These are phyloP conservation scores for Phataginus tricuspis DNA, from an alignment of 2,797 vertebrate species.

Conservation along the genomic window DNA sequence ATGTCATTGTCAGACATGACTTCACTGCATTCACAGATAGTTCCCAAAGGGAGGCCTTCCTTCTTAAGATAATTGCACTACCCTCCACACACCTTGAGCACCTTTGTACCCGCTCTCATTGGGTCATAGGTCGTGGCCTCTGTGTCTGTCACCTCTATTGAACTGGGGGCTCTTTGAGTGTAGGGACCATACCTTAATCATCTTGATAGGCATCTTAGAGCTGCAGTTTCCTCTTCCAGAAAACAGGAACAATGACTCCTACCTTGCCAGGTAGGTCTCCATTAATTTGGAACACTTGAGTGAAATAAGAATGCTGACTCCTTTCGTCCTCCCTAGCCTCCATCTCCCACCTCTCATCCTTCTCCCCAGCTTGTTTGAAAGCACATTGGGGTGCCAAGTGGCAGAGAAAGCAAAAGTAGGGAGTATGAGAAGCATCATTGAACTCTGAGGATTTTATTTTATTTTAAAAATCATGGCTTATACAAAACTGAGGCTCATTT, in stretches of 20 bases:
- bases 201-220: constrained; percentile 47
- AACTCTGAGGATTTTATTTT: background rate
- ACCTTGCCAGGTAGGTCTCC: background rate
- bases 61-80: constrained; percentile 52
- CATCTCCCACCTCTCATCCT: background rate
- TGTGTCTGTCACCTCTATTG: constrained; percentile 60
- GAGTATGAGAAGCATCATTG: background rate
- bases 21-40: background rate
- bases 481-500: background rate
- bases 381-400: background rate
- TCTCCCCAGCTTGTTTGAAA: background rate
- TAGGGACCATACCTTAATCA: constrained; percentile 30
- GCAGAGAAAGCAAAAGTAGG: background rate
- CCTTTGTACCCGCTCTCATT: constrained; percentile 28
- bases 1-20: background rate
- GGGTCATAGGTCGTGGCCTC: background rate
- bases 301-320: background rate
- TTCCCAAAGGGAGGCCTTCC: constrained; percentile 61
- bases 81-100: background rate
- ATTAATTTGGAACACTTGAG: background rate
- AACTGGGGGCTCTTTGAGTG: constrained; percentile 16
- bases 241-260: background rate
- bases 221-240: constrained; percentile 19
- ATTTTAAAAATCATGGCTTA: background rate
- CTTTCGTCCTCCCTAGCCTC: background rate